Base-by-base conservation (phyloP, 2,888 invertebrate species). In the Agrotis puta region DNA sequence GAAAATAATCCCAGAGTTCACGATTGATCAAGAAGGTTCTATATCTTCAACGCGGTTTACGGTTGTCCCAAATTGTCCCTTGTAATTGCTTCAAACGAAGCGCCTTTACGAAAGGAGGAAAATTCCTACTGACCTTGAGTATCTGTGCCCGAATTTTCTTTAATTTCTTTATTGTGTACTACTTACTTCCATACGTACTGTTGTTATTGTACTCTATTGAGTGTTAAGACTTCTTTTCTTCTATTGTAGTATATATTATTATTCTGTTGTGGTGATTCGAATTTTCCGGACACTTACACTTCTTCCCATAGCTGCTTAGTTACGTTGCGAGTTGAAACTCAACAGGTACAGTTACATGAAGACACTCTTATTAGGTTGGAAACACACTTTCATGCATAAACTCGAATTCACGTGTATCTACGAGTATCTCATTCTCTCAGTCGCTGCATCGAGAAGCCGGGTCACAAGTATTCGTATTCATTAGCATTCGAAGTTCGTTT, bases 51-150 rank as follows among this genome's bases (percentile, higher is more conserved):
- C 85, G 83, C 83, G 81, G 83, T 84, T 85, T 85, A 86, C 79
- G 79, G 81, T 64, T 71, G 79, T 78, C 79, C 66, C 73, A 76
- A 86, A 85, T 87, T 82, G 82, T 83, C 74, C 71, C 80, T 18
- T 57, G 77, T 89, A 89, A 89, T 89, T 89, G 82, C 70, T 83
- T 63, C 62, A 80, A 83, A 80, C 68, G 54, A 77, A 68, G 63
- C 69, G 64, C 68, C 70, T 58, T 70, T 72, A 69, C 58, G 64
- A 79, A 82, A 82, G 51, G 56, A 61, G 71, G 79, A 82, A 85
- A 85, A 76, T 85, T 85, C 77, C 72, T 73, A 6, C n/a, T 45
- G 70, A 59, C 85, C 82, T 85, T 72, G 54, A 57, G 57, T 75
- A 64, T 66, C 64, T 62, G 68, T 78, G 65, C 59, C 57, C 57